Base-by-base conservation (phyloP, 2,888 invertebrate genomes). In the Noctua janthina region DNA sequence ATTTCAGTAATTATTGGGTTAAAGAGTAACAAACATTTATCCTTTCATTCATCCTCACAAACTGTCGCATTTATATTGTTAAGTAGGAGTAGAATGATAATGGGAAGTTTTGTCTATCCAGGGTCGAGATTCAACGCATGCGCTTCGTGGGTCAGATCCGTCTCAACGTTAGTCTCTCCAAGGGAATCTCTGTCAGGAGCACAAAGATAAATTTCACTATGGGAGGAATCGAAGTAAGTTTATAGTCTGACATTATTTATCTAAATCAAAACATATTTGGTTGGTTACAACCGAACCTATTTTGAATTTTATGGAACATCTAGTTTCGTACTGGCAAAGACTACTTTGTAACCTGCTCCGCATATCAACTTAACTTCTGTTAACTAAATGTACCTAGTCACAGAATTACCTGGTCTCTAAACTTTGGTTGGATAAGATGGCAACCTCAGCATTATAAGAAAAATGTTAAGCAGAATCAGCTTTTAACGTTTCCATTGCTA, bases 101-200 rank as follows among this genome's bases (percentile, higher is more conserved):
- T 2, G 15, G 13, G 23, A 67, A 67, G 92, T 17, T 23, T 17
- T 23, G 23, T 56, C 1, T 54, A 10, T 71, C 13, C 35, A 86
- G 86, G 7, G 39, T 71, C 13, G 84, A 82, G 2, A 84, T 96
- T 54, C 82, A 78, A 0, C 78, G 92, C 43, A 68, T 93, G 20
- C 91, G 93, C 3, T n/a, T 95, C 0, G 43, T 23, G 1, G 95
- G 92, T 20, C 83, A 91, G 0, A 84, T 92, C 0, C 89, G 89
- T 8, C 68, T 95, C 2, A 90, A 81, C 64, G 1, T 94, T 0
- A 93, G 92, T 13, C 81, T 94, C 79, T 90, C 94, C 82, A 78
- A 88, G 1, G 95, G 94, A 1, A 91, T 95, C 76, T 87, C 88
- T 17, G 71, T 96, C 59, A 90, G 91, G 29, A 89, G 88, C 8